Evolutionary conservation across 2,888 invertebrate genomes (phyloP), one percentile per base, ranked within the genome.

Genomic region (Nemapogon koenigi): DNA sequence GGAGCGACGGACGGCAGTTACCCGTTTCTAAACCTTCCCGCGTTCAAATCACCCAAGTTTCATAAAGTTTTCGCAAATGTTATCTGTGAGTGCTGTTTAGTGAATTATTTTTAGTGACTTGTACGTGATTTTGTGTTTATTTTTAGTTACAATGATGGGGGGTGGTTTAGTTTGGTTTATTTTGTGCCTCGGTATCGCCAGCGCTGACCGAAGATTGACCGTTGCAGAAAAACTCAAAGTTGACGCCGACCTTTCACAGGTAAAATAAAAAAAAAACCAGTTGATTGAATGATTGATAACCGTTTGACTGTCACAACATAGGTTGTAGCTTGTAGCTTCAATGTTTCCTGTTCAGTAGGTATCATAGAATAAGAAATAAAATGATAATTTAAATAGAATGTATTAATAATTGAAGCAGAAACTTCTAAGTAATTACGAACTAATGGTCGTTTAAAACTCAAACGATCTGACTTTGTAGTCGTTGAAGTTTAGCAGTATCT

Each of bases 181-280:
- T 66, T 56, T 69, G 57, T 65, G 62, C 42, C 49, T 56, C 37
- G 57, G 62, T 49, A 44, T 57, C 38, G 65, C 55, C 28, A 44
- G 50, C 11, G 72, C 64, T 26, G 71, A 73, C 38, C 62, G 64
- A 50, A 73, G 71, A 58, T 58, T 69, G 52, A 82, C 84, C 44
- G 73, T 86, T 43, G 73, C 82, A 47, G 85, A 86, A 60, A 86
- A 85, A 71, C 78, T 87, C 49, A 71, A 73, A 50, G 81, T 80
- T 61, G 86, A 86, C 66, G 60, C 82, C 43, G 87, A 87, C 59
- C 76, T 87, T 48, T 85, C 86, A 47, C 83, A 87, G 87, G 87
- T 87, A 81, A 67, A 52, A 43, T n/a, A n/a, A n/a, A n/a, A n/a
- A n/a, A n/a, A n/a, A n/a, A n/a, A n/a, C n/a, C n/a, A n/a, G n/a